These are phyloP conservation scores for Pteropus rufus DNA, from an alignment of 2,797 vertebrate genomes.

Conservation along the genomic window DNA sequence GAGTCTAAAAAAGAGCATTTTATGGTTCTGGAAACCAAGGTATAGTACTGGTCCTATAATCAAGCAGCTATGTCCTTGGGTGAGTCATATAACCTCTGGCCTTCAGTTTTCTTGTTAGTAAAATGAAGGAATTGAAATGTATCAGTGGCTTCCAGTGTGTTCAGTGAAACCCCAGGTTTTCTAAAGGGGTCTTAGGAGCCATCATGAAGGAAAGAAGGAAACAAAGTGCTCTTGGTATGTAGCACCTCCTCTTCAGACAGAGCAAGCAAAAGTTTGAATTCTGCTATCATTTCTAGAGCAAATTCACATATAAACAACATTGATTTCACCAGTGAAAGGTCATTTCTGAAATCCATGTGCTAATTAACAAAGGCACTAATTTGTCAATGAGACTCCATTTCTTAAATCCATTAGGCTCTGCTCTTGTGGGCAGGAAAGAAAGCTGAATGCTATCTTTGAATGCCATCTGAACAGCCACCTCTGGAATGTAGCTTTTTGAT, in stretches of 20 bases:
- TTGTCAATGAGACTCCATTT: constrained; percentile 15
- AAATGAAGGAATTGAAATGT: constrained; percentile 23
- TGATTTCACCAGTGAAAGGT: constrained; percentile 30
- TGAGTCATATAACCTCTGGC: constrained; percentile 6
- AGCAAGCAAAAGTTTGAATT: neutral
- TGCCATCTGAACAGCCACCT: neutral
- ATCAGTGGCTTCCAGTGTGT: neutral
- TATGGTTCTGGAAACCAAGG: neutral
- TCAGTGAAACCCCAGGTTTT: neutral
- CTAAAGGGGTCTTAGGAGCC: neutral
- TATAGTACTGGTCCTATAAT: neutral
- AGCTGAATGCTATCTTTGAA: neutral
- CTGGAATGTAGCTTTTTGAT: neutral
- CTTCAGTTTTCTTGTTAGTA: constrained; percentile 29
- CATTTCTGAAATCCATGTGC: constrained; percentile 14
- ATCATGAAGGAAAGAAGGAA: neutral
- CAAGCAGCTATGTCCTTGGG: neutral
- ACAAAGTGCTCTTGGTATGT: neutral
- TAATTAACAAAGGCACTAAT: neutral
- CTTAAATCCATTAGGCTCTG: neutral
- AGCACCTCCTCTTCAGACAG: neutral
- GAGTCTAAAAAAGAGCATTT: neutral
- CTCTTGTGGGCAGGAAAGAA: neutral
- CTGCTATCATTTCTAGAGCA: neutral
- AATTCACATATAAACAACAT: neutral